These are phyloP conservation scores for Alosa alosa DNA, from an alignment of 2,113 vertebrate genomes.

Conservation along the genomic window DNA sequence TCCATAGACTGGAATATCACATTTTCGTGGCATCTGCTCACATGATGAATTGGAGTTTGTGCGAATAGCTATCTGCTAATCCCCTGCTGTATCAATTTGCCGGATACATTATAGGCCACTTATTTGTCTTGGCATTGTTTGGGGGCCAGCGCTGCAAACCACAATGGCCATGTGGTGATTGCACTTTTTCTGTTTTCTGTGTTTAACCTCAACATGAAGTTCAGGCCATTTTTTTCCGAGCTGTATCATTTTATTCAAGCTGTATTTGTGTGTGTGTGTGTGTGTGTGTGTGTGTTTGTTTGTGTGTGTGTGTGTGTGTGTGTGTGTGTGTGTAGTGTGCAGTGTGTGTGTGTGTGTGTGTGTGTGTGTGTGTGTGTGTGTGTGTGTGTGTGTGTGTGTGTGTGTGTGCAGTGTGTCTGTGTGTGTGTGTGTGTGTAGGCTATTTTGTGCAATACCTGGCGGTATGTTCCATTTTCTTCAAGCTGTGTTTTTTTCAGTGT, in stretches of 20 bases:
- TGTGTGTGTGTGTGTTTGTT: constrained; percentile 1
- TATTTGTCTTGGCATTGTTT: constrained; percentile 20
- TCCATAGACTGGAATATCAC: constrained; percentile 11
- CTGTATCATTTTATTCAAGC: background rate
- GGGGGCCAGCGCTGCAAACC: background rate
- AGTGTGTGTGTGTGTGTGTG: background rate
- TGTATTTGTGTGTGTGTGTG: background rate
- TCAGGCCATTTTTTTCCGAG: background rate
- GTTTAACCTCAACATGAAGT: constrained; percentile 11
- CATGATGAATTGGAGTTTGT: constrained; percentile 9
- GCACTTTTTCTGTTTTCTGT: constrained; percentile 1
- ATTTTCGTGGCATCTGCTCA: constrained; percentile 7
- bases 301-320: constrained; percentile 1
- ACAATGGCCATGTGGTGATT: constrained; percentile 4
- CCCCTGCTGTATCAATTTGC: background rate
- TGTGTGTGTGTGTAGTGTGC: background rate
- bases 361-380: background rate
- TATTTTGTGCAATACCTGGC: too few relatives aligned
- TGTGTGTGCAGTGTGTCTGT: background rate
- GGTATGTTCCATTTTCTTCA: too few relatives aligned
- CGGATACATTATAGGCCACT: background rate
- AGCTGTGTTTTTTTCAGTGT: background rate
- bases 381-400: constrained; percentile 17
- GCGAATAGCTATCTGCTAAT: background rate
- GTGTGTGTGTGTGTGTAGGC: background rate